Percentiles rank a stretch among this genome's conserved stretches.
Evolutionary conservation across 2,888 invertebrate genomes (phyloP).

Genomic region (Caprella mutica): DNA sequence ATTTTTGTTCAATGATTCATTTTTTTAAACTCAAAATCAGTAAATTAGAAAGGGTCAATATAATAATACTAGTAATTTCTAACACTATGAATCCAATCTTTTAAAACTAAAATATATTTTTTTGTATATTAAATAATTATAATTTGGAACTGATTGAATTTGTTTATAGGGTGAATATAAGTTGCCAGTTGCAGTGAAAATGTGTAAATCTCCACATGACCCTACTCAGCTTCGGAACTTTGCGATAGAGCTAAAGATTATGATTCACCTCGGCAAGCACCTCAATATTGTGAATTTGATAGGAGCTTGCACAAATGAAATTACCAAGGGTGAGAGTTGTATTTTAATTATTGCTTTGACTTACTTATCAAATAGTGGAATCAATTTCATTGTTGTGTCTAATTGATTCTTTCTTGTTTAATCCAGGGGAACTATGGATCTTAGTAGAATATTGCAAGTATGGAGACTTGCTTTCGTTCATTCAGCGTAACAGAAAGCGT

Average conservation of each 20-base stretch:
- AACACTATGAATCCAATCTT: too few species aligned
- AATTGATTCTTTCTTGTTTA: too few species aligned
- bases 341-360: too few species aligned
- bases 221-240: slow-evolving; percentile 72
- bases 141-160: too few species aligned
- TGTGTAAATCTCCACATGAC: slow-evolving; percentile 81
- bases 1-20: too few species aligned
- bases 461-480: slow-evolving; percentile 81
- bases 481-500: slow-evolving; percentile 64
- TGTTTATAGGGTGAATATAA: slow-evolving; percentile 45
- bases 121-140: too few species aligned
- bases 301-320: slow-evolving; percentile 85
- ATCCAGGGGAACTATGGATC: slow-evolving; percentile 67
- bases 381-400: too few species aligned
- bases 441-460: slow-evolving; percentile 90
- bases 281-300: slow-evolving; percentile 88
- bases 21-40: too few species aligned
- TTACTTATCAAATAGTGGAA: too few species aligned
- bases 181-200: slow-evolving; percentile 85
- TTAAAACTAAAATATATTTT: too few species aligned
- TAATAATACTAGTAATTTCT: too few species aligned
- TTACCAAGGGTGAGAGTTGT: slow-evolving; percentile 81
- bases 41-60: too few species aligned
- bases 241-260: slow-evolving; percentile 85
- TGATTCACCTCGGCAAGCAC: slow-evolving; percentile 88